phyloP scores from a whole-genome alignment of 2,888 invertebrate genomes.

The Pheosia gnoma region DNA sequence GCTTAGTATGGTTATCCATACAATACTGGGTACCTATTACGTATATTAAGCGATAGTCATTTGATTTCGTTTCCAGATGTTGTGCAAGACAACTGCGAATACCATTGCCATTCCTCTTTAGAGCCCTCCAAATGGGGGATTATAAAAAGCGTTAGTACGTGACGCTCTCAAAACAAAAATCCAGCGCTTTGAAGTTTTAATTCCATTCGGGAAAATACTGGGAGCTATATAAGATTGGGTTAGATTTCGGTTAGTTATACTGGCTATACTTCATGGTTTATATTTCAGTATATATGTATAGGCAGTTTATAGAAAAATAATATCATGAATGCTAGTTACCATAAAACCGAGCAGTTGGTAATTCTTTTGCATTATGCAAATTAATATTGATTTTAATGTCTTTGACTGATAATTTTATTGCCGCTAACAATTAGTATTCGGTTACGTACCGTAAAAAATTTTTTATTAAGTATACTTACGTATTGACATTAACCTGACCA shows the following conservation, averaged over 20 bases:
- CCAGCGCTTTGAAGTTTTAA: constrained; percentile 52
- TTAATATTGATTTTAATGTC: not conserved
- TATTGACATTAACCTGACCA: no score
- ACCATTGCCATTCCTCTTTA: constrained; percentile 36
- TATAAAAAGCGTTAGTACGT: constrained; percentile 77
- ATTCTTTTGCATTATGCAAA: not conserved
- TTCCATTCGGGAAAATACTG: constrained; percentile 38
- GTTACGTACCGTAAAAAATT: not conserved
- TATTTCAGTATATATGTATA: no score
- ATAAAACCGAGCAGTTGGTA: no score
- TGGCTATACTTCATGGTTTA: constrained; percentile 8
- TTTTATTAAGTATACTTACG: no score
- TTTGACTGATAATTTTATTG: not conserved
- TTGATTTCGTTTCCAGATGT: constrained; percentile 45
- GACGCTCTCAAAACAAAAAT: constrained; percentile 67
- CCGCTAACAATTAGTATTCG: not conserved
- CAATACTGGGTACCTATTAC: not conserved
- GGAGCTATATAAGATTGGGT: constrained; percentile 5
- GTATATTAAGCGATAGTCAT: constrained; percentile 25
- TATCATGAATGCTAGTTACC: no score
- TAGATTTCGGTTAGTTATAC: no score
- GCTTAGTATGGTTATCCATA: no score
- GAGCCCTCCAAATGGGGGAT: constrained; percentile 44
- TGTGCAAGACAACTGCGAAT: constrained; percentile 56
- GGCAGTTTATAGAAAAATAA: no score